A percentile compares a stretch with the other conserved stretches of the same genome.
Evolutionary conservation across 2,113 vertebrate genomes (phyloP).

Genomic region (Nibea albiflora): DNA sequence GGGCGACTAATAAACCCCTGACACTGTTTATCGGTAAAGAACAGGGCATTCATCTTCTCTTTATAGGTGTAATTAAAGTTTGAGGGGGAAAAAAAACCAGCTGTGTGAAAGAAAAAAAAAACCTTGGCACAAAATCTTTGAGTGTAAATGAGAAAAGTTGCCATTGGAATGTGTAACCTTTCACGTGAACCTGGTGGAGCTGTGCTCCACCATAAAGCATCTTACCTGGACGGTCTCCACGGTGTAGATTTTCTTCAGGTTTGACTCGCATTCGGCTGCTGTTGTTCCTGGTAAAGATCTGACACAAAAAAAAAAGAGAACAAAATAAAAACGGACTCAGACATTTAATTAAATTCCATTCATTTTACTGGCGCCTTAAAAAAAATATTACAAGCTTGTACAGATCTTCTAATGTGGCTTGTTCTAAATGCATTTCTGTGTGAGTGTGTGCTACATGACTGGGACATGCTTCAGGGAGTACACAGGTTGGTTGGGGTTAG

Average conservation of each 20-base stretch:
- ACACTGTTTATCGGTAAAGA: not conserved
- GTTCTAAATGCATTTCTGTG: not conserved
- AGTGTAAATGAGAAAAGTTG: not conserved
- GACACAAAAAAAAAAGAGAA: constrained; percentile 4
- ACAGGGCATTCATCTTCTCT: not conserved
- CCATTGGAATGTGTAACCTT: not conserved
- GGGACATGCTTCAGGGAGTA: constrained; percentile 17
- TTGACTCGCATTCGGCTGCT: constrained; percentile 95
- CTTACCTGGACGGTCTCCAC: constrained; percentile 94
- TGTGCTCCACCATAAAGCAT: constrained; percentile 4
- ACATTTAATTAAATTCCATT: not conserved
- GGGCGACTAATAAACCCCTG: not conserved
- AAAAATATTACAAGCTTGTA: not conserved
- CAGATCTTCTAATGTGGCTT: not conserved
- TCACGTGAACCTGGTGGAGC: not conserved
- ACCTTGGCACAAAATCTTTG: not conserved
- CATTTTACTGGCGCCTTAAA: not conserved
- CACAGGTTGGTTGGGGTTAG: not conserved
- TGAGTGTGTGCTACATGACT: not conserved
- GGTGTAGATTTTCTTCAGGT: constrained; percentile 95
- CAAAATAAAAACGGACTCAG: not conserved
- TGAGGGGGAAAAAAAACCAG: not conserved
- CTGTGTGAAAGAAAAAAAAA: not conserved
- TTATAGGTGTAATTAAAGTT: not conserved
- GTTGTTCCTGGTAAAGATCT: constrained; percentile 96